These are phyloP conservation scores for Streblospio benedicti DNA, from an alignment of 1,140 invertebrate genomes.

Conservation along the genomic window DNA sequence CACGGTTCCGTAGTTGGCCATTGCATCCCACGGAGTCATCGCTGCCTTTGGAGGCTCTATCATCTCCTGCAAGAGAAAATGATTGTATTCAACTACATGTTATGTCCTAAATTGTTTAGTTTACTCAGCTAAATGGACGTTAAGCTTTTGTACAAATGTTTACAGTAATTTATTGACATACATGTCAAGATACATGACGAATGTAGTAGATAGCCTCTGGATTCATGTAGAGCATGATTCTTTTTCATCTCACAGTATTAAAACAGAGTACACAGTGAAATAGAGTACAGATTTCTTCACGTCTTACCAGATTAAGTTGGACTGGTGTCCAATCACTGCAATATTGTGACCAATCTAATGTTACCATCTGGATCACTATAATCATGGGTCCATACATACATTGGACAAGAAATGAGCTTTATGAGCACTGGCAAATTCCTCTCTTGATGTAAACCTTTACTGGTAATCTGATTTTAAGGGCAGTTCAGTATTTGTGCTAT, in stretches of 20 bases:
- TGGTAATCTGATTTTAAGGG: too few species aligned
- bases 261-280: too few species aligned
- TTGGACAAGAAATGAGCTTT: too few species aligned
- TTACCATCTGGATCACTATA: too few species aligned
- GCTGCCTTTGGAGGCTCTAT: constrained; percentile 52
- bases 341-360: too few species aligned
- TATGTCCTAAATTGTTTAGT: background rate
- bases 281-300: too few species aligned
- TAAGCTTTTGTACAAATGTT: constrained; percentile 21
- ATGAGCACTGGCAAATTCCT: too few species aligned
- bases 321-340: too few species aligned
- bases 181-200: constrained; percentile 28
- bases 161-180: constrained; percentile 19
- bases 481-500: too few species aligned
- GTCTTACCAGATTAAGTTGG: too few species aligned
- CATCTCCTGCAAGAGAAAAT: constrained; percentile 45
- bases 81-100: constrained; percentile 20
- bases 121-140: constrained; percentile 27
- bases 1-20: constrained; percentile 57
- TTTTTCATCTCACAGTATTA: background rate
- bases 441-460: too few species aligned
- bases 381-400: too few species aligned
- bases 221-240: constrained; percentile 13
- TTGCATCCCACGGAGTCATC: constrained; percentile 66
- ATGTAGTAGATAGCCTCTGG: constrained; percentile 18